Percentiles rank a stretch among this genome's conserved stretches.
These are phyloP conservation scores for Aviceda subcristata DNA, from an alignment of 2,113 vertebrate species.

Conservation along the genomic window DNA sequence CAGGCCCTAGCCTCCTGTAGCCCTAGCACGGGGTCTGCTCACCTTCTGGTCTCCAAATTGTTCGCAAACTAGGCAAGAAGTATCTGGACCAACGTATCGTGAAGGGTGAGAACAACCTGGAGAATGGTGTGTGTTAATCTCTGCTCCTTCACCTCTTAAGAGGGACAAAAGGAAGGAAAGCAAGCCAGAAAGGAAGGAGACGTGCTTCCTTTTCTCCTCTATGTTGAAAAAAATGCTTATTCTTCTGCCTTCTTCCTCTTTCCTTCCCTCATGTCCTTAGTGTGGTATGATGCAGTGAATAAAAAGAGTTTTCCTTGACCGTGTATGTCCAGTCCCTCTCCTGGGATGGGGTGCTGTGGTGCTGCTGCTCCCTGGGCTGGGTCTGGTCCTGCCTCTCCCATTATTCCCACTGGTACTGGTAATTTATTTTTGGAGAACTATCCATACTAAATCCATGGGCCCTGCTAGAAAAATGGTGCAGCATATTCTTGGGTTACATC, in stretches of 20 bases:
- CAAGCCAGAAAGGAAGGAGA: not conserved
- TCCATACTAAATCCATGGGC: not conserved
- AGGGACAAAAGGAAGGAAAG: not conserved
- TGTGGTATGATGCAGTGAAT: not conserved
- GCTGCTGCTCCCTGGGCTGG: not conserved
- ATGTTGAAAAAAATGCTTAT: not conserved
- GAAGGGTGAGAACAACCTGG: not conserved
- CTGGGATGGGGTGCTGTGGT: not conserved
- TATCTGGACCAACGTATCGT: not conserved
- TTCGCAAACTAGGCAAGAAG: not conserved
- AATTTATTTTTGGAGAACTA: not conserved
- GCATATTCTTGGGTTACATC: accelerated
- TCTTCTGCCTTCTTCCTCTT: not conserved
- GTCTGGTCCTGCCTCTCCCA: not conserved
- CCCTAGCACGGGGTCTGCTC: not conserved
- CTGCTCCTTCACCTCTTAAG: not conserved
- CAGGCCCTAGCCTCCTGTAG: not conserved
- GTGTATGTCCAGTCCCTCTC: not conserved
- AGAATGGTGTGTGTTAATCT: not conserved
- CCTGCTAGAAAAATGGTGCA: not conserved
- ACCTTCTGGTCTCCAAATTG: not conserved
- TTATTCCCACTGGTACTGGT: not conserved
- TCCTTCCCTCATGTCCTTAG: not conserved
- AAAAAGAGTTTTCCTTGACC: not conserved
- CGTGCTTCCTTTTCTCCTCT: not conserved